phyloP scores from a whole-genome alignment of 2,113 vertebrate genomes.

The Craseonycteris thonglongyai region DNA sequence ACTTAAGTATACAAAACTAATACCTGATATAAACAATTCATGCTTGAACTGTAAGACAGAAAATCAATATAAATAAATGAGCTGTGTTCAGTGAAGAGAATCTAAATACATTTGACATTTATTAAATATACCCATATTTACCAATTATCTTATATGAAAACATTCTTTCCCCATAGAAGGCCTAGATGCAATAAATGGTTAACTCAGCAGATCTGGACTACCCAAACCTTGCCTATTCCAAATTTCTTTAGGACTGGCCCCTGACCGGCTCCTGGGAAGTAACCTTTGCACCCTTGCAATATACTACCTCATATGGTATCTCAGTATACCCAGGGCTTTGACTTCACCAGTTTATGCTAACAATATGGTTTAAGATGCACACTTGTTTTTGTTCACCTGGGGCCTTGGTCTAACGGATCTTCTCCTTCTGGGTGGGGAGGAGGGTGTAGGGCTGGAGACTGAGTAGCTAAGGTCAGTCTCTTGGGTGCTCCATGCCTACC shows the following conservation, averaged over 20 bases:
- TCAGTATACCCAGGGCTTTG: background rate
- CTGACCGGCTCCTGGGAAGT: background rate
- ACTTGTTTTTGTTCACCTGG: background rate
- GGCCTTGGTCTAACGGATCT: background rate
- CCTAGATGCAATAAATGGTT: background rate
- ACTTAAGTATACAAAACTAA: slow-evolving; percentile 25
- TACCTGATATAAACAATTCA: background rate
- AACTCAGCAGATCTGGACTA: background rate
- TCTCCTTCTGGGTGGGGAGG: background rate
- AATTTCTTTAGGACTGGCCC: background rate
- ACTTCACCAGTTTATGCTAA: background rate
- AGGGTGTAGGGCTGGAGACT: background rate
- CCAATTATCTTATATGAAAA: slow-evolving; percentile 12
- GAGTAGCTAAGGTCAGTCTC: background rate
- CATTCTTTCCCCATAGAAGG: background rate
- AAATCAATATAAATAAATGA: slow-evolving; percentile 6
- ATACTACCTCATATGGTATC: background rate
- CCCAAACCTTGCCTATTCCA: background rate
- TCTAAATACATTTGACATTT: slow-evolving; percentile 8
- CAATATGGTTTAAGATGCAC: background rate
- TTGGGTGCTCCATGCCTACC: background rate
- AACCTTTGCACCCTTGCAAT: background rate
- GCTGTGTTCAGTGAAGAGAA: background rate
- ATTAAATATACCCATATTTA: background rate
- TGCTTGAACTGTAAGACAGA: background rate